A percentile compares a stretch with the other conserved stretches of the same genome.
Evolutionary conservation across 2,797 vertebrate genomes (phyloP).

Genomic region (Gallinago stenura): DNA sequence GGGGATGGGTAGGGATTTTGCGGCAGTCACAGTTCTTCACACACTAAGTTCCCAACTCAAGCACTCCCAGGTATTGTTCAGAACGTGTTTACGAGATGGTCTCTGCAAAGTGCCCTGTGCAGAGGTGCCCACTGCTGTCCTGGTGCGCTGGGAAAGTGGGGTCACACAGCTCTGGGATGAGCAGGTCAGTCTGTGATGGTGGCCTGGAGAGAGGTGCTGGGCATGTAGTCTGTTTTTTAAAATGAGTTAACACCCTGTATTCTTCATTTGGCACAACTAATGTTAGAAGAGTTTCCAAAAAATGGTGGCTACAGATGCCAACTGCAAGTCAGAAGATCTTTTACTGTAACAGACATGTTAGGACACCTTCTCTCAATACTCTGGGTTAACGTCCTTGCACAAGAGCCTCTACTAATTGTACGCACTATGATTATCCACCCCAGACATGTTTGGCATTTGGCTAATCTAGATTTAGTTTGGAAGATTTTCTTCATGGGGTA

Average conservation of each 20-base stretch:
- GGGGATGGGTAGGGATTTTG: neutral
- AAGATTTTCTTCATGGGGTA: neutral
- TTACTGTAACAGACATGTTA: slow-evolving; percentile 28
- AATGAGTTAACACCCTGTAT: neutral
- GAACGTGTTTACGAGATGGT: neutral
- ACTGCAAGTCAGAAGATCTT: neutral
- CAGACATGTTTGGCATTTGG: neutral
- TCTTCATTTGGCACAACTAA: neutral
- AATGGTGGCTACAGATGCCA: neutral
- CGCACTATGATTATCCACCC: neutral
- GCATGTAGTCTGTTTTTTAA: neutral
- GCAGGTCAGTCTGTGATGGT: neutral
- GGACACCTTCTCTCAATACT: neutral
- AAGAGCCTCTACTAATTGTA: slow-evolving; percentile 20
- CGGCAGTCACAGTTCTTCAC: neutral
- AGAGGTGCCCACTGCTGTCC: neutral
- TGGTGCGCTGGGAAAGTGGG: neutral
- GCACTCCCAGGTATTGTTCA: neutral
- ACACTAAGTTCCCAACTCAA: neutral
- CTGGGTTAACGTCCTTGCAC: slow-evolving; percentile 3
- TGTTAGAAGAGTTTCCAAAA: neutral
- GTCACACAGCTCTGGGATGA: neutral
- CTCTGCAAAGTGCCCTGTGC: neutral
- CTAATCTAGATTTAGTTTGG: neutral
- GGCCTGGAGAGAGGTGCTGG: neutral